A percentile compares a stretch with the other conserved stretches of the same genome.
Evolutionary conservation across 2,888 invertebrate species (phyloP).

Genomic region (Sinodicranocentrus sp.): DNA sequence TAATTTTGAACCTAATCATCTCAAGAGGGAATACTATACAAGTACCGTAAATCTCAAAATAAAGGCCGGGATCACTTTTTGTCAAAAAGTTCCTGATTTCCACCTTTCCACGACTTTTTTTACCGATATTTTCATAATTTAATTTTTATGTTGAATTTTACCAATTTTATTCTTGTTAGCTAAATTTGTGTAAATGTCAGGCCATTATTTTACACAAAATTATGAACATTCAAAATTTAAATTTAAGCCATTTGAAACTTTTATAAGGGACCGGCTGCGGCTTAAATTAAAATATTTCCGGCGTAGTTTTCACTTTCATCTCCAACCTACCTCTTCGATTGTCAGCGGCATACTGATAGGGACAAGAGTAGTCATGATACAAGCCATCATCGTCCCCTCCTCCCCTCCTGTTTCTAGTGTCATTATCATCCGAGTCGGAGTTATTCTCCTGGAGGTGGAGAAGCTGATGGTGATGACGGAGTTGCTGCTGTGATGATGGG

Average conservation of each 20-base stretch:
- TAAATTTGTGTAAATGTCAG: background rate
- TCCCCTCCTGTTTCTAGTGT: background rate
- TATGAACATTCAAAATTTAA: no score
- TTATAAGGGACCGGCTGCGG: no score
- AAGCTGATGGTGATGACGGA: background rate
- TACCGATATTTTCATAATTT: no score
- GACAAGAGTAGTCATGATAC: conserved; percentile 36
- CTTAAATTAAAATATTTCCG: no score
- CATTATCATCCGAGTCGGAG: conserved; percentile 8
- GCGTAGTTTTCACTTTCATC: background rate
- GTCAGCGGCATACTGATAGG: conserved; percentile 13
- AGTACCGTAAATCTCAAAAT: no score
- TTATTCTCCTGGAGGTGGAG: background rate
- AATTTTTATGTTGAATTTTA: no score
- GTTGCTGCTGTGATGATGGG: background rate
- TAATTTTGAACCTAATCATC: no score
- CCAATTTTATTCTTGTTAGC: background rate
- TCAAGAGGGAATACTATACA: no score
- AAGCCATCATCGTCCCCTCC: conserved; percentile 11
- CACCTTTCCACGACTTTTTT: no score
- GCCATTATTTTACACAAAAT: no score
- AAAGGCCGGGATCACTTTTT: no score
- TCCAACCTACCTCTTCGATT: background rate
- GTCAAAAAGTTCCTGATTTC: no score
- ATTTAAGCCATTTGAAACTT: conserved; percentile 1